Evolutionary conservation across 2,797 vertebrate species (phyloP).

Genomic region (Mareca strepera): DNA sequence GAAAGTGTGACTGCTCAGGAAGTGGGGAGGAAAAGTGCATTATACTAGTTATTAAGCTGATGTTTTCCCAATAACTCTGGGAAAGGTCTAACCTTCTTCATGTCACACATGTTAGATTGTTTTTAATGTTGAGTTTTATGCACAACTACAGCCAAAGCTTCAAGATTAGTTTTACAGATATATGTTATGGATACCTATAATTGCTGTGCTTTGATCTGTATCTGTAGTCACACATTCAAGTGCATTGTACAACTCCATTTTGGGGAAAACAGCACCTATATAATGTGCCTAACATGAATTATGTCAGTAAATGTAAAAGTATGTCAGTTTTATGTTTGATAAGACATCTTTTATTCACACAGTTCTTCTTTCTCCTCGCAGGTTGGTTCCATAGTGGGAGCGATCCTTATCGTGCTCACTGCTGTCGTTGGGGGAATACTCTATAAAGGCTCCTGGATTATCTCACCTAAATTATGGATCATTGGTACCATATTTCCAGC

Average conservation of each 20-base stretch:
- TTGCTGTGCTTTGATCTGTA: neutral
- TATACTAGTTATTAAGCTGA: neutral
- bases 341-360: neutral
- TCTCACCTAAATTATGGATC: slow-evolving; percentile 89
- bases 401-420: slow-evolving; percentile 84
- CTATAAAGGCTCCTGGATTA: slow-evolving; percentile 92
- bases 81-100: neutral
- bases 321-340: neutral
- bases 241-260: accelerated
- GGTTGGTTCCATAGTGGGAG: slow-evolving; percentile 89
- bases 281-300: neutral
- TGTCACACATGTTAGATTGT: neutral
- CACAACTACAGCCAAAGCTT: neutral
- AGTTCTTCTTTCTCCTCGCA: slow-evolving; percentile 52
- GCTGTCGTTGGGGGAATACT: slow-evolving; percentile 92
- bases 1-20: neutral
- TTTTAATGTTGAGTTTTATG: neutral
- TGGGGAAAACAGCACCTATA: neutral
- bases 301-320: neutral
- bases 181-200: neutral
- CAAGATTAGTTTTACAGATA: neutral
- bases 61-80: neutral
- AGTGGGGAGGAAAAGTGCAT: neutral
- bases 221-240: neutral
- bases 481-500: slow-evolving; percentile 91